Conservation (phyloP, 2,113 vertebrate species). For the Chascanopsetta lugubris region DNA sequence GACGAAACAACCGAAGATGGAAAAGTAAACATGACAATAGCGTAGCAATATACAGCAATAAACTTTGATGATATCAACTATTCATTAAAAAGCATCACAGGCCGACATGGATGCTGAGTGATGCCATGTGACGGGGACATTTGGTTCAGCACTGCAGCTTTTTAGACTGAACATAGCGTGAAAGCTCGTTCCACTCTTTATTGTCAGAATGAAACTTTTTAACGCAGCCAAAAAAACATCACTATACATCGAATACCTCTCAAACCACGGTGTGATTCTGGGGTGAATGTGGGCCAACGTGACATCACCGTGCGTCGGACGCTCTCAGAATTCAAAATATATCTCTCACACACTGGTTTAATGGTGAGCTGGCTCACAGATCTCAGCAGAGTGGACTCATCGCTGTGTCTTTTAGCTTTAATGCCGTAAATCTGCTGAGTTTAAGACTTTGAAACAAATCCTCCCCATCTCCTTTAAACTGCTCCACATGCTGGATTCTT, state of each 20-base stretch:
- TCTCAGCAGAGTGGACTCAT: conserved; percentile 31
- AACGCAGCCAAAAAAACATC: background rate
- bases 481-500: conserved; percentile 56
- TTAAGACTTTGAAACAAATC: conserved; percentile 48
- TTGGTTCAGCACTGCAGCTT: background rate
- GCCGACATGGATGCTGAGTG: conserved; percentile 12
- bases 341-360: conserved; percentile 2
- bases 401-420: conserved; percentile 19
- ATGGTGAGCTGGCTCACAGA: conserved; percentile 1
- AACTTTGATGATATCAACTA: conserved; percentile 1
- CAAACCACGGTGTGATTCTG: background rate
- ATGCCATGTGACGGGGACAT: background rate
- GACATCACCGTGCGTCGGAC: conserved; percentile 1
- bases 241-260: conserved; percentile 3
- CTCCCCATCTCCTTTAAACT: conserved; percentile 44
- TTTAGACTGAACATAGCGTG: background rate
- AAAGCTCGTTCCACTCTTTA: too few relatives aligned
- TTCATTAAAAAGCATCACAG: conserved; percentile 38
- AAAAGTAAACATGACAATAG: too few relatives aligned
- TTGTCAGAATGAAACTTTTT: background rate
- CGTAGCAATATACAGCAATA: background rate
- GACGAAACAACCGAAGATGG: too few relatives aligned
- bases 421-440: conserved; percentile 49
- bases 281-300: background rate
- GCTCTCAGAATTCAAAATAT: background rate